Base-by-base conservation (phyloP, 2,888 invertebrate species). In the Pocota personata region DNA sequence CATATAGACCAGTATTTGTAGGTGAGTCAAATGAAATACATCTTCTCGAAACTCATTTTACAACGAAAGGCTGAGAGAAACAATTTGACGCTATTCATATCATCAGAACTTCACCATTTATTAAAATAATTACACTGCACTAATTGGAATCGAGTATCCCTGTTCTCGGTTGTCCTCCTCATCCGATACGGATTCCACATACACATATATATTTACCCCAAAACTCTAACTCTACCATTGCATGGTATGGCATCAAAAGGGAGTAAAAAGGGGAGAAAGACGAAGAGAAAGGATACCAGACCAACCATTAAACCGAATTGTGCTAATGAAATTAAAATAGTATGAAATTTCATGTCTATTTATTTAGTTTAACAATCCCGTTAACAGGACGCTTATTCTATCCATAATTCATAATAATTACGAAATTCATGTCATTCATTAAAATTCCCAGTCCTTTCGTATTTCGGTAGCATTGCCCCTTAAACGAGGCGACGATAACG, bases 341-440 rank as follows among this genome's bases (percentile, higher is more conserved):
- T 87, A 87, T 87, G 87, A 82, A 87, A 87, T 87, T 86, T 87
- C 87, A 82, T 78, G 78, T 87, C 87, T 82, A 87, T 87, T 87
- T 87, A 78, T 87, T 87, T 87, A 87, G 87, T 87, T 87, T 87
- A 82, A 82, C 77, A 87, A 78, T 82, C 77, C 82, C 82, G 86
- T 86, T 86, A 86, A 82, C 84, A 86, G 71, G 82, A 86, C 80
- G 84, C 80, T 86, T 76, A 86, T 86, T 86, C 80, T 82, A 76
- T 86, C 75, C 86, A 86, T 86, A 86, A 86, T 86, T 86, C 86
- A 86, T 86, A 86, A 86, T 86, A 86, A 86, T 86, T 86, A 82
- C 71, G 72, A 82, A 86, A 86, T 86, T 82, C 86, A 72, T 82
- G 86, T 86, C 86, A 86, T 86, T 86, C 86, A 62, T 86, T 82